phyloP scores from a whole-genome alignment of 2,113 vertebrate species.

The Bubo blakistoni region DNA sequence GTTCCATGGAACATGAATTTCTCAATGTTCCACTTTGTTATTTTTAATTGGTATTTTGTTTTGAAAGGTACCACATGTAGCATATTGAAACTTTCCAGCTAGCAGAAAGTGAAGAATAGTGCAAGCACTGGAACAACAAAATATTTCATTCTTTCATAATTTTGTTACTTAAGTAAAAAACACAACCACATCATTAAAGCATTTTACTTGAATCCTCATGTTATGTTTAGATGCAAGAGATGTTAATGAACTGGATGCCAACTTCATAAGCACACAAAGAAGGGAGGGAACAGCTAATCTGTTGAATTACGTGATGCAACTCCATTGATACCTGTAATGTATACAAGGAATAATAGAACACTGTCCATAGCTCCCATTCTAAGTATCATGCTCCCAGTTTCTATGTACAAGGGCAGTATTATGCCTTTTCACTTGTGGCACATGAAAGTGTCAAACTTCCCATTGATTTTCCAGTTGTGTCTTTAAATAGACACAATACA shows the following conservation, averaged over 20 bases:
- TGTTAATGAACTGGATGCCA: background rate
- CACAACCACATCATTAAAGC: background rate
- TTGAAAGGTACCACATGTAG: constrained; percentile 31
- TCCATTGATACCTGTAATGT: background rate
- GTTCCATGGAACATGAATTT: constrained; percentile 1
- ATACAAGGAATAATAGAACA: background rate
- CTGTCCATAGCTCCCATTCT: background rate
- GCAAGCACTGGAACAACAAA: background rate
- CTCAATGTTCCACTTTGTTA: background rate
- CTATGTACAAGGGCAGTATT: background rate
- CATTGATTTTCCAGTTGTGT: constrained; percentile 13
- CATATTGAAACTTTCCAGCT: background rate
- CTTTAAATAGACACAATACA: constrained; percentile 43
- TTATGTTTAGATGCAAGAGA: background rate
- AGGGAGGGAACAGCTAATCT: background rate
- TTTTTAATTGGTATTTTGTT: constrained; percentile 48
- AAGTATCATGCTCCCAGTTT: background rate
- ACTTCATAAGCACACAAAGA: background rate
- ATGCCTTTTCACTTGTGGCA: background rate
- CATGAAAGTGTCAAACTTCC: constrained; percentile 14
- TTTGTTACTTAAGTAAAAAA: background rate
- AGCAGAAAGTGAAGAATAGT: background rate
- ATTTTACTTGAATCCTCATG: background rate
- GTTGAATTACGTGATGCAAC: background rate
- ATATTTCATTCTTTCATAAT: background rate